phyloP scores from a whole-genome alignment of 1,140 invertebrate species.

The Antheraea mylitta region DNA sequence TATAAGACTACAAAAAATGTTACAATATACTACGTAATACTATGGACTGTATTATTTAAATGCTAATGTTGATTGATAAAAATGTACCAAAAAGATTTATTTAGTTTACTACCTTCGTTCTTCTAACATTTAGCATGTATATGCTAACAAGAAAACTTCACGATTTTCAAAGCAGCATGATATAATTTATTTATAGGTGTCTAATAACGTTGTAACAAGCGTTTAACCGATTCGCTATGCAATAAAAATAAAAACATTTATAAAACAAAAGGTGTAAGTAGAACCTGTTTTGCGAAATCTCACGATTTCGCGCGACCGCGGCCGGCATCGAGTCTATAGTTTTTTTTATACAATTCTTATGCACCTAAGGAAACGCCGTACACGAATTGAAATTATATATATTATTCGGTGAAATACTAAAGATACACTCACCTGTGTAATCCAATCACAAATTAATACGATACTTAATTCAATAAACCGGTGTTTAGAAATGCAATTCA shows the following conservation, averaged over 20 bases:
- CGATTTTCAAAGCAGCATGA: background rate
- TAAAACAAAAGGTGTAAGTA: slow-evolving; percentile 8
- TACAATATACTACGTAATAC: too few species aligned
- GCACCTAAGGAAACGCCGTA: background rate
- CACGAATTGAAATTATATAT: background rate
- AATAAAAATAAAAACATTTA: slow-evolving; percentile 11
- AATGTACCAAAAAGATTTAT: background rate
- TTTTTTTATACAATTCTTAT: slow-evolving; percentile 12
- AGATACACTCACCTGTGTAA: slow-evolving; percentile 45
- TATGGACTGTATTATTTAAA: background rate
- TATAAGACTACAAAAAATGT: too few species aligned
- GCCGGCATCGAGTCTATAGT: slow-evolving; percentile 1
- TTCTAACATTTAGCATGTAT: background rate
- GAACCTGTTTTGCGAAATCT: slow-evolving; percentile 16
- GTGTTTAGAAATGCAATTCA: slow-evolving; percentile 46
- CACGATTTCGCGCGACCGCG: slow-evolving; percentile 14
- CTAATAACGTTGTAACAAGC: slow-evolving; percentile 1
- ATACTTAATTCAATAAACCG: slow-evolving; percentile 51
- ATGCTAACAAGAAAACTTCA: background rate
- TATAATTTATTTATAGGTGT: slow-evolving; percentile 6
- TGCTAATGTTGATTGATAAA: background rate
- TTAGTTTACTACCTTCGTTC: background rate
- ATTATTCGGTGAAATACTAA: slow-evolving; percentile 6
- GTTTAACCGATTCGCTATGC: slow-evolving; percentile 11
- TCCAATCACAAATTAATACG: slow-evolving; percentile 37